Evolutionary conservation across 2,888 invertebrate genomes (phyloP), one percentile per base, ranked within the genome.

Genomic region (Mesorhabditis spiculigera): DNA sequence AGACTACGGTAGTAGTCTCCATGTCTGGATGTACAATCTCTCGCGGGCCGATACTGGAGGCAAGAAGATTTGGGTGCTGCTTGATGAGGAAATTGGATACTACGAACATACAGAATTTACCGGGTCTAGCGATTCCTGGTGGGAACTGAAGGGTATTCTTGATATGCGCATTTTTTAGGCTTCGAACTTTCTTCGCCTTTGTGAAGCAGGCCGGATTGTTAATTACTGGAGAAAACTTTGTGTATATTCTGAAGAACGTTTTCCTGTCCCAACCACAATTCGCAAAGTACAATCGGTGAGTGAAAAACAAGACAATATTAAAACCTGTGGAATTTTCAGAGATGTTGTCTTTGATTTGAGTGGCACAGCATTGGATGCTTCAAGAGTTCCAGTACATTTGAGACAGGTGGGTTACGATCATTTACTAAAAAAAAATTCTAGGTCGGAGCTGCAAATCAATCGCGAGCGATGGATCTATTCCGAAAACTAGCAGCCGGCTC

Each of bases 51-150:
- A 81, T 45, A 69, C 79, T 13, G 81, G 78, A 3, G 74, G 79
- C 16, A 66, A 79, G 65, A 72, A 76, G 45, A 75, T 85, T 5
- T 86, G 85, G 85, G 72, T 74, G n/a, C 77, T 80, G 8, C 67
- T 85, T 45, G 81, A 85, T 62, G 76, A 78, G 61, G 85, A 85
- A 65, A 78, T 85, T 42, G 80, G 81, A 67, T 74, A 82, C 28
- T 85, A 84, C 74, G 85, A 85, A 70, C 83, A 85, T 75, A 85
- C 85, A 5, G 83, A 84, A 61, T 85, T 82, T 72, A 84, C 85
- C 4, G 79, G 78, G 43, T 74, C 73, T 41, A 77, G 79, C 43
- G 85, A 86, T 68, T 84, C 82, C 8, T 85, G 84, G 83, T 81
- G 44, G 13, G 66, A 3, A 10, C 13, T n/a, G n/a, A 50, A 13